Evolutionary conservation across 2,797 vertebrate genomes (phyloP).

Genomic region (Muscicapa comitata): DNA sequence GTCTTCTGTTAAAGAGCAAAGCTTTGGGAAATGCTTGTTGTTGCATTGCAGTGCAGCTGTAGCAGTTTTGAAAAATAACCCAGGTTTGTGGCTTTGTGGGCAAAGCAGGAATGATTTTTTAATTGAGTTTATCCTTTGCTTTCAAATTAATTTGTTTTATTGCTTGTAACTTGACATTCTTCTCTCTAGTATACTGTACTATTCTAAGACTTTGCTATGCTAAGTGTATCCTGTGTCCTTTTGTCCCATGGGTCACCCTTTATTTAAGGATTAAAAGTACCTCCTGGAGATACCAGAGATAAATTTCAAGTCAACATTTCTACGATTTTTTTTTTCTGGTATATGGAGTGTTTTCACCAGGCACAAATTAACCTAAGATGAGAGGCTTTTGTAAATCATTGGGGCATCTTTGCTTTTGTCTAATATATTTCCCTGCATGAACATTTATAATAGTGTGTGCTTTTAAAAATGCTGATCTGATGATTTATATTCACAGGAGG

Average conservation of each 20-base stretch:
- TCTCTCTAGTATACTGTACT: neutral
- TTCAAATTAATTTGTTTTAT: neutral
- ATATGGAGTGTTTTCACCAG: neutral
- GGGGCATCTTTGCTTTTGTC: neutral
- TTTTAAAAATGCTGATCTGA: neutral
- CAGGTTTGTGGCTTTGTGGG: neutral
- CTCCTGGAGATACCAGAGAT: neutral
- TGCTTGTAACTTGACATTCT: neutral
- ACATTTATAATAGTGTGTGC: neutral
- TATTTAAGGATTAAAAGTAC: neutral
- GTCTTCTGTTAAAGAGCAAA: neutral
- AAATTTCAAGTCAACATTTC: slow-evolving; percentile 18
- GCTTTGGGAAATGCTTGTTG: neutral
- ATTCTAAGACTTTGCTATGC: neutral
- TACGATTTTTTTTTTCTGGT: neutral
- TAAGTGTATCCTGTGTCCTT: neutral
- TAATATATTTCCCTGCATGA: neutral
- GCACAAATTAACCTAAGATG: neutral
- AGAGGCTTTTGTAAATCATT: slow-evolving; percentile 18
- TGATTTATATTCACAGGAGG: neutral
- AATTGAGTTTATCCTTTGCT: neutral
- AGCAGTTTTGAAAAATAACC: neutral
- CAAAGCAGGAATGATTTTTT: neutral
- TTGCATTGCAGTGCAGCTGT: neutral
- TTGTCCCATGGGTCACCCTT: neutral